These are phyloP conservation scores for Takifugu ocellatus DNA, from an alignment of 2,797 vertebrate genomes.

Conservation along the genomic window DNA sequence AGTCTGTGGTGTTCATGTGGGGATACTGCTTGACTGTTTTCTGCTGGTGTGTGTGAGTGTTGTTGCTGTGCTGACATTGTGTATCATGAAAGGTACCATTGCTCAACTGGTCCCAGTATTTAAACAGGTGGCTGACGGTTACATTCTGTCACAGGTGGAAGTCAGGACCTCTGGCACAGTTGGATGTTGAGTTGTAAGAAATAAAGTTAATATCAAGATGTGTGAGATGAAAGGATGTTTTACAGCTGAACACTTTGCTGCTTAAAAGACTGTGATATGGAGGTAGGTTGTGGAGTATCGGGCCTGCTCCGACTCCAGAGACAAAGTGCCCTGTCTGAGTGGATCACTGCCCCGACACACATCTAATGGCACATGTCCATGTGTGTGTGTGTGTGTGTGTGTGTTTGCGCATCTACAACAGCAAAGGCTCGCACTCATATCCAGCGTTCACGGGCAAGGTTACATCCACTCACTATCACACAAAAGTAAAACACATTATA, in stretches of 20 bases:
- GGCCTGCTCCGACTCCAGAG: slow-evolving; percentile 1
- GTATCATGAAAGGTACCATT: slow-evolving; percentile 20
- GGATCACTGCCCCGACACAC: slow-evolving; percentile 19
- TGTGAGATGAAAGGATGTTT: not conserved
- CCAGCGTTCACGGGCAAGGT: slow-evolving; percentile 13
- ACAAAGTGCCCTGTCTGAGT: slow-evolving; percentile 13
- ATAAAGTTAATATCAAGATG: too few species aligned
- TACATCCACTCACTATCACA: slow-evolving; percentile 32
- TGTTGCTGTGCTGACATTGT: not conserved
- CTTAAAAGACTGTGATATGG: not conserved
- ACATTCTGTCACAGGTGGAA: slow-evolving; percentile 8
- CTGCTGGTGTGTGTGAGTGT: slow-evolving; percentile 3
- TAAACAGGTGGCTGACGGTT: slow-evolving; percentile 19
- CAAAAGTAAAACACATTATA: slow-evolving; percentile 22
- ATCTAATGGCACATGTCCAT: slow-evolving; percentile 16
- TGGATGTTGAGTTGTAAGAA: not conserved
- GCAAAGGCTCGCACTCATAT: slow-evolving; percentile 13
- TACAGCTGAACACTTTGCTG: not conserved
- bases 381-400: too few species aligned
- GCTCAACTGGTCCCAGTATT: slow-evolving; percentile 37
- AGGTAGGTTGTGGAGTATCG: too few species aligned
- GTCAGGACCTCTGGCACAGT: not conserved
- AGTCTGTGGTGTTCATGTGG: slow-evolving; percentile 18
- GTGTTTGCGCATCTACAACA: slow-evolving; percentile 10
- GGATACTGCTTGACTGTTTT: not conserved